Evolutionary conservation across 2,113 vertebrate genomes (phyloP).

Genomic region (Chunga burmeisteri): DNA sequence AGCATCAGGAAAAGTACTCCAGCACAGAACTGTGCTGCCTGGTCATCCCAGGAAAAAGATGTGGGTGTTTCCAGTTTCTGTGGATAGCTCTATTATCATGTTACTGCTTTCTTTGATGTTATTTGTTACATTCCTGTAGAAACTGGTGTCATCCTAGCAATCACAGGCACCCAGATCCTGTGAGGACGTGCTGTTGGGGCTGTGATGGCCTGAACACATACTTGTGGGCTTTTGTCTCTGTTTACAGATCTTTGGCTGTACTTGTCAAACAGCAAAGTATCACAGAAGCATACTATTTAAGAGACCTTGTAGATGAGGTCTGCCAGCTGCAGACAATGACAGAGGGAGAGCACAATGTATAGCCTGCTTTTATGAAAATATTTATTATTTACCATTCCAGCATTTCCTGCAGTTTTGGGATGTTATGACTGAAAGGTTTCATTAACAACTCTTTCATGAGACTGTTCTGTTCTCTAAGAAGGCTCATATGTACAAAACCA

Average conservation of each 20-base stretch:
- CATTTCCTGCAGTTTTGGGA: neutral
- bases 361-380: neutral
- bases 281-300: neutral
- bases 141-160: neutral
- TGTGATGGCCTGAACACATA: neutral
- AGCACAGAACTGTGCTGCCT: neutral
- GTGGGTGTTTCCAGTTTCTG: neutral
- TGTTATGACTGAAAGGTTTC: neutral
- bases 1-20: neutral
- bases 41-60: neutral
- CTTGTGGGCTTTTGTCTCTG: neutral
- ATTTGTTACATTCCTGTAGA: neutral
- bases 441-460: neutral
- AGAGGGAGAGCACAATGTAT: neutral
- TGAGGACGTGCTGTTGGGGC: neutral
- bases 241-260: neutral
- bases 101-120: neutral
- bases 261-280: neutral
- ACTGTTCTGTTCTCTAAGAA: neutral
- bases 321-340: neutral
- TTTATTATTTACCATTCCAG: neutral
- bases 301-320: neutral
- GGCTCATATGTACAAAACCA: neutral
- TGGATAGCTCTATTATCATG: neutral
- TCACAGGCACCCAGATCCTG: neutral